Base-by-base conservation (phyloP, 2,888 invertebrate species). In the Nemotelus pantherinus region DNA sequence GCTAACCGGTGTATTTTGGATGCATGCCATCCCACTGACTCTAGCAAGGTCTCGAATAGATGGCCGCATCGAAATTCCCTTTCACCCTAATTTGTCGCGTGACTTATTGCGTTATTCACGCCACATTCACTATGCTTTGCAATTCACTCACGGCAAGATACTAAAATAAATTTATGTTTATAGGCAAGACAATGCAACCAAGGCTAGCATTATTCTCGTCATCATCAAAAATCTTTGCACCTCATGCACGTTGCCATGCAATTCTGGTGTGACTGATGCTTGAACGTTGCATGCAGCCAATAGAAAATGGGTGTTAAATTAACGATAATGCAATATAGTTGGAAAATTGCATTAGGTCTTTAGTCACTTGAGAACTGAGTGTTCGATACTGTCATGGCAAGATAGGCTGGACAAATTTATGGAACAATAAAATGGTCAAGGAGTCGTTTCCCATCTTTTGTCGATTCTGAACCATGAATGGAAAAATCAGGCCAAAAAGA, bases 41-140 rank as follows among this genome's bases (percentile, higher is more conserved):
- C 9, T 39, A 47, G 55, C 70, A 70, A 70, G 70, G 70, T 43
- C 53, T 55, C 47, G 39, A 39, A 57, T 39, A 48, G 71, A 63
- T 74, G 74, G 63, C 74, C 74, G 74, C 63, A 63, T 50, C 63
- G n/a, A 74, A 74, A 63, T 74, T 63, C 41, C 74, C 74, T 74
- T 74, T 74, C 74, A 74, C 60, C 48, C 47, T 63, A 74, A 74
- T 60, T 41, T 74, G 74, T 74, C 74, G 74, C 74, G 74, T 74
- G 74, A 74, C 74, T 74, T 57, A 74, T 74, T 74, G 45, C 74
- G 63, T 74, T 74, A 74, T 74, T 63, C 50, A 74, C 50, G 74
- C 48, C 74, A 74, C 7, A 39, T 63, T 63, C 55, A 50, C 48
- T 41, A 50, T 68, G n/a, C 67, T 48, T 63, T 25, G 43, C 25